phyloP scores from a whole-genome alignment of 2,888 invertebrate species.

The Catocala sponsa region DNA sequence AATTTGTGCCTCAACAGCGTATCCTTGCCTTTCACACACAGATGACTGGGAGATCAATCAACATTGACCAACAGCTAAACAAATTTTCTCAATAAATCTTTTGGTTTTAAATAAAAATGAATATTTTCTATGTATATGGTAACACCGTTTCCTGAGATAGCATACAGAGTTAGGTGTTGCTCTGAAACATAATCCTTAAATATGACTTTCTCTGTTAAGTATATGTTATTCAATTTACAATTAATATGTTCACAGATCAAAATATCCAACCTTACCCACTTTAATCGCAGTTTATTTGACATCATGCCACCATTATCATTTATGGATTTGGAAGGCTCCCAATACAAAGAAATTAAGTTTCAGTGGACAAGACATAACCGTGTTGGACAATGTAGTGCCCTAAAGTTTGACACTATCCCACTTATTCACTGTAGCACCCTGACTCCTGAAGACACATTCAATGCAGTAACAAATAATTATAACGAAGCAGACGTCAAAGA shows the following conservation, averaged over 20 bases:
- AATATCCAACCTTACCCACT: conserved; percentile 55
- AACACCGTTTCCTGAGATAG: no score
- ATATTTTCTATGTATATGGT: no score
- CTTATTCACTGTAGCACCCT: conserved; percentile 66
- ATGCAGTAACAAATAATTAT: conserved; percentile 43
- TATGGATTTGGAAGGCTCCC: conserved; percentile 56
- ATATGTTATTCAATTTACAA: neutral
- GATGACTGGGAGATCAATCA: no score
- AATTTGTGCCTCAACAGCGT: no score
- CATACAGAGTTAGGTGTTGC: no score
- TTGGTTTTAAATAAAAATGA: no score
- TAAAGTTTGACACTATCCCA: conserved; percentile 54
- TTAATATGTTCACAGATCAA: conserved; percentile 67
- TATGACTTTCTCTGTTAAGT: no score
- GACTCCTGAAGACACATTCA: conserved; percentile 59
- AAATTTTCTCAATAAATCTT: no score
- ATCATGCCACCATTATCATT: conserved; percentile 66
- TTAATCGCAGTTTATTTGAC: conserved; percentile 60
- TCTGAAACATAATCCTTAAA: no score
- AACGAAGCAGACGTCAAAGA: conserved; percentile 36
- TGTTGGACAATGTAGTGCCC: conserved; percentile 29
- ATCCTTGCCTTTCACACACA: no score
- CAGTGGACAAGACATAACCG: conserved; percentile 69
- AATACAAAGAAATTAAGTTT: conserved; percentile 68
- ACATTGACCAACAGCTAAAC: no score